A percentile compares a stretch with the other conserved stretches of the same genome.
These are phyloP conservation scores for Anoura caudifer DNA, from an alignment of 2,113 vertebrate species.

Conservation along the genomic window DNA sequence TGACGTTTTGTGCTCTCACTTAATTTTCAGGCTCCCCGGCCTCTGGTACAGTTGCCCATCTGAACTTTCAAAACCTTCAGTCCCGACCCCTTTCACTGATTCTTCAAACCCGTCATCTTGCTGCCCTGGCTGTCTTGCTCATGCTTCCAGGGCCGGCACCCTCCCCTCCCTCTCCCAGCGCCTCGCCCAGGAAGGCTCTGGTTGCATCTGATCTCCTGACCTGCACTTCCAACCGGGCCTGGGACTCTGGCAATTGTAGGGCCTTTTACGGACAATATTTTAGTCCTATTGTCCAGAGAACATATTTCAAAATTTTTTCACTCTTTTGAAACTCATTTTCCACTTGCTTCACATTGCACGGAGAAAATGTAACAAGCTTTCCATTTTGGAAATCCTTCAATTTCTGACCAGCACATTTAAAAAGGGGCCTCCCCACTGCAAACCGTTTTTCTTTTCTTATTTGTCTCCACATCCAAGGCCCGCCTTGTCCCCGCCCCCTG, in stretches of 20 bases:
- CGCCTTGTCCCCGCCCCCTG: too few relatives aligned
- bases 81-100: accelerated
- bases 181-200: accelerated
- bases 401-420: neutral
- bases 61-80: neutral
- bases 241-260: neutral
- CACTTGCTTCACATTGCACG: neutral
- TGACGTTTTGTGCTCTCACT: neutral
- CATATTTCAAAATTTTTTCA: neutral
- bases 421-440: neutral
- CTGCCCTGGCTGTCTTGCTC: neutral
- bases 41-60: neutral
- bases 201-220: too few relatives aligned
- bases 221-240: accelerated
- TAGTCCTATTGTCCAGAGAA: neutral
- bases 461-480: neutral
- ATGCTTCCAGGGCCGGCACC: too few relatives aligned
- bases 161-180: accelerated
- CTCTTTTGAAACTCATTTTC: neutral
- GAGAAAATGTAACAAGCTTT: neutral
- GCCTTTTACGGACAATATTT: neutral
- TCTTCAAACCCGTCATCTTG: too few relatives aligned
- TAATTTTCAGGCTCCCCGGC: neutral
- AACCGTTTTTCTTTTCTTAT: neutral
- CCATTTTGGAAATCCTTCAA: neutral